Conservation (phyloP, 2,113 vertebrate genomes). For the Stigmatopora nigra region DNA sequence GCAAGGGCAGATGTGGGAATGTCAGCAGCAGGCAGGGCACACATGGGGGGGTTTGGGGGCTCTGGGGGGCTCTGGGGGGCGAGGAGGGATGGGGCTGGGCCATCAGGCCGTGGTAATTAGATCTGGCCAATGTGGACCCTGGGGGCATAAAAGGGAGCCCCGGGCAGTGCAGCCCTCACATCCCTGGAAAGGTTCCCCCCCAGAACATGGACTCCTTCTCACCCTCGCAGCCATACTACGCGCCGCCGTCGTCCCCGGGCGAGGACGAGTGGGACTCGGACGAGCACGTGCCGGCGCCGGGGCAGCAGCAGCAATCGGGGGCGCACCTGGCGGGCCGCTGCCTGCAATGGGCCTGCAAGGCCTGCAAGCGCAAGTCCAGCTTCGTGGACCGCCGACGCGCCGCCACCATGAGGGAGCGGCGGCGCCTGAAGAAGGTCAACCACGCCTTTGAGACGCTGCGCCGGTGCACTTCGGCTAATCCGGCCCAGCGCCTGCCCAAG, state of each 20-base stretch:
- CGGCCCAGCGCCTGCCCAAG: conserved; percentile 92
- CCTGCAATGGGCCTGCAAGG: conserved; percentile 97
- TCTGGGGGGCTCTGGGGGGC: too few relatives aligned
- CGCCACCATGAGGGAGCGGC: conserved; percentile 93
- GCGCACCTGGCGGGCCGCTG: conserved; percentile 92
- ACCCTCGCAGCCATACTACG: conserved; percentile 83
- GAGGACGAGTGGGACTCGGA: conserved; percentile 73
- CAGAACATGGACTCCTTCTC: conserved; percentile 85
- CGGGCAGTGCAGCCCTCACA: conserved; percentile 66
- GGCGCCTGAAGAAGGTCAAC: conserved; percentile 94
- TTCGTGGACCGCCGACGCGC: conserved; percentile 86
- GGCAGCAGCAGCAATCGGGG: conserved; percentile 62
- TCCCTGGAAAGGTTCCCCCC: conserved; percentile 65
- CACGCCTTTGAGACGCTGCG: conserved; percentile 91
- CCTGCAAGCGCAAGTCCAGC: conserved; percentile 90
- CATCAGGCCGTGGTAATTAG: conserved; percentile 85
- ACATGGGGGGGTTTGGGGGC: conserved; percentile 43
- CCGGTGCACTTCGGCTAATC: conserved; percentile 88
- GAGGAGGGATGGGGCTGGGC: conserved; percentile 55
- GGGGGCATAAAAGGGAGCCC: conserved; percentile 79
- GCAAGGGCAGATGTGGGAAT: conserved; percentile 74
- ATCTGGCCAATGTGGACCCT: conserved; percentile 72
- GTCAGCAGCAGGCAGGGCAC: conserved; percentile 62
- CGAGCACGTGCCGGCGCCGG: conserved; percentile 82
- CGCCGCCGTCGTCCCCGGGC: conserved; percentile 75